A percentile compares a stretch with the other conserved stretches of the same genome.
These are phyloP conservation scores for Zele albiditarsus DNA, from an alignment of 2,888 invertebrate species.

Conservation along the genomic window DNA sequence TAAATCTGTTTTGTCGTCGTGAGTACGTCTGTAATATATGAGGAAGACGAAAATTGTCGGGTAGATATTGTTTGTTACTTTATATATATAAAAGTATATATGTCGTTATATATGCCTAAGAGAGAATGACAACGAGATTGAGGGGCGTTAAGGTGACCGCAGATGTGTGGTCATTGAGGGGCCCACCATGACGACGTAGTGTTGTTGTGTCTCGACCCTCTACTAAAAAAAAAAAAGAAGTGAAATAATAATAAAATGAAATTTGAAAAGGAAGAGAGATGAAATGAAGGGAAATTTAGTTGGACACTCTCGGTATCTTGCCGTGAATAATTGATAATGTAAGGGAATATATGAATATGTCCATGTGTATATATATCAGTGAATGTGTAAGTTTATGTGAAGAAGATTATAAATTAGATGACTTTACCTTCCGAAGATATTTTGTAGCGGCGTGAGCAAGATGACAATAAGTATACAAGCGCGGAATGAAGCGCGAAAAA, in stretches of 20 bases:
- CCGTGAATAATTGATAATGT: conserved; percentile 17
- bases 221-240: background rate
- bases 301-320: conserved; percentile 19
- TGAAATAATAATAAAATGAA: conserved; percentile 19
- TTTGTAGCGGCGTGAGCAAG: background rate
- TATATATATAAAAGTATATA: conserved; percentile 13
- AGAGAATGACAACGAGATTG: conserved; percentile 30
- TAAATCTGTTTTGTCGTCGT: conserved; percentile 41
- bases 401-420: conserved; percentile 2
- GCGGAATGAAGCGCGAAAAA: background rate
- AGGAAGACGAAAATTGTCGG: conserved; percentile 2
- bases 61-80: background rate
- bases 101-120: conserved; percentile 3
- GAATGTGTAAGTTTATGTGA: no score
- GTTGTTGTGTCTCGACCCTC: conserved; percentile 14
- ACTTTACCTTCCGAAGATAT: background rate
- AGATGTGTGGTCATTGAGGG: conserved; percentile 41
- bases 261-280: conserved; percentile 30
- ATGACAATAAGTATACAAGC: background rate
- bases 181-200: conserved; percentile 45
- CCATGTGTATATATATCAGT: no score
- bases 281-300: conserved; percentile 14
- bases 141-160: conserved; percentile 43
- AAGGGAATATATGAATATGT: background rate
- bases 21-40: background rate